Base-by-base conservation (phyloP, 2,888 invertebrate genomes). In the Dexiosoma caninum region DNA sequence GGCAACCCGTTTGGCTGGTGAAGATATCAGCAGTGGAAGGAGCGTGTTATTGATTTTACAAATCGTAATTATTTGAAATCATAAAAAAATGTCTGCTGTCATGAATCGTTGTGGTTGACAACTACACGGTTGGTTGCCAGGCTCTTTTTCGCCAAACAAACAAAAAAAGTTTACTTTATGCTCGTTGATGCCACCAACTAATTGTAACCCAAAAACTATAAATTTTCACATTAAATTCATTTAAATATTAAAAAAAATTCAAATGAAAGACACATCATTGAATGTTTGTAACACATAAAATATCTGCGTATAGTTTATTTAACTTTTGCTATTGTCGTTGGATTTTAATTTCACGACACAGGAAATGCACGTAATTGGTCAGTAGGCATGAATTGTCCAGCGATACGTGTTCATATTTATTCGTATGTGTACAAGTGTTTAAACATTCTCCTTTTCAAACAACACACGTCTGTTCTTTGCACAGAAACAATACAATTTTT, bases 281-380 rank as follows among this genome's bases (percentile, higher is more conserved):
- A 64, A 5, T 57, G 44, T 66, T 30, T 23, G 53, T 23, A 46
- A 66, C 14, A 23, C 23, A 55, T 27, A 19, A 49, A 57, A 57
- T 49, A 57, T 74, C 14, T 27, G 42, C 16, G 1, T 62, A 21
- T 23, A 46, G 16, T 74, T 66, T 74, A 23, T 71, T 60, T 55
- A 40, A 12, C 14, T 32, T 42, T 40, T n/a, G n/a, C n/a, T n/a
- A n/a, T 27, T 57, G 1, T 64, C 14, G 21, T 55, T 53, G 14
- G 35, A 42, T 44, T 78, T 78, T 23, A 51, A 72, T 60, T 71
- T 21, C 75, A 83, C 83, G 79, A 80, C 78, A 83, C 81, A 82
- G 84, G 85, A 85, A 86, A 84, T 85, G 83, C 86, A 84, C 83
- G 84, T 88, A 88, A 88, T 88, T 87, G 87, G 88, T 86, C 85